Evolutionary conservation across 1,140 invertebrate species (phyloP), one percentile per base, ranked within the genome.

Genomic region (Eumeta japonica): DNA sequence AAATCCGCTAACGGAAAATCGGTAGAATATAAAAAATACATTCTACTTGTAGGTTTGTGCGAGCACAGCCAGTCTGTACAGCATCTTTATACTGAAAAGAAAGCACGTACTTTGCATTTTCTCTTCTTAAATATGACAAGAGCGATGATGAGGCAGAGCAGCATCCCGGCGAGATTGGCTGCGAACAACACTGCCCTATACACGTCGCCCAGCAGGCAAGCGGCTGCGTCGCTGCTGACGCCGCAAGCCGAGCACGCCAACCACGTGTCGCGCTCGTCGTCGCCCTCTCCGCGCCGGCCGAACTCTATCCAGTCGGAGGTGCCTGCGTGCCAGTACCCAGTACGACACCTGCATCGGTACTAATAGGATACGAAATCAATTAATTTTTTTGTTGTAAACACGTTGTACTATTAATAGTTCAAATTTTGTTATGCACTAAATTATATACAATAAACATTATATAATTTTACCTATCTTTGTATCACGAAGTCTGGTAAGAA

Each of bases 101-200:
- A 7, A 10, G n/a, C 3, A 59, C 56, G 65, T 73, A 90, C 88
- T 80, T 88, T 89, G 55, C 83, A 84, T 73, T 89, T 89, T 24
- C 88, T 73, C 40, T 88, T 82, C 47, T 81, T 79, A 49, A 89
- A 87, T 13, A 90, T 84, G 29, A 87, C 79, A 13, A 86, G 62
- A 5, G 76, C 83, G n/a, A 89, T 67, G 7, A 88, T 76, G 11
- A 88, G 46, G 29, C 85, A 84, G 28, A 87, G 77, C 5, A 84
- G 79, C 62, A 89, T 87, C 59, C 86, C 88, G 12, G 83, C 79
- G 13, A 84, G 79, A 55, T 90, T 83, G 14, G 87, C 79, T 10
- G 82, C 82, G 11, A 90, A 75, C 16, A 88, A 79, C 19, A 82
- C 76, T 2, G 81, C 81, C 16, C 85, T 81, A 40, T 84, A 75